Conservation (phyloP, 2,113 vertebrate species). For the Apistogramma diplotaenia region DNA sequence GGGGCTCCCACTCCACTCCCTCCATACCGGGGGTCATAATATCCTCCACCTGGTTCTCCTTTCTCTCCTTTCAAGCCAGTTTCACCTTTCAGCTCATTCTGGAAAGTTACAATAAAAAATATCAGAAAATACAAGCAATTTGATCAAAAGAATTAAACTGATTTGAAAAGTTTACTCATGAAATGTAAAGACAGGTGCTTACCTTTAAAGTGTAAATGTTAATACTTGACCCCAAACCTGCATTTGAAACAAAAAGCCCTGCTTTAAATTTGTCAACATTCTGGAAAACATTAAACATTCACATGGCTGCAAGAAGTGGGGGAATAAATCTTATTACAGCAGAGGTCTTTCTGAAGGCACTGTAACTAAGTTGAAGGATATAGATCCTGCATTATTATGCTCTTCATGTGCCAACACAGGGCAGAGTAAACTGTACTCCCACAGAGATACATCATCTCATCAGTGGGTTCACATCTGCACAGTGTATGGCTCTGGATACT, state of each 20-base stretch:
- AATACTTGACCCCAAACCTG: constrained; percentile 51
- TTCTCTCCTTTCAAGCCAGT: constrained; percentile 75
- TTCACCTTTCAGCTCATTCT: constrained; percentile 82
- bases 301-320: background rate
- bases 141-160: background rate
- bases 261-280: background rate
- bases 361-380: too few relatives aligned
- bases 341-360: too few relatives aligned
- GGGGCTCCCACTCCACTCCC: constrained; percentile 65
- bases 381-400: too few relatives aligned
- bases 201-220: constrained; percentile 70
- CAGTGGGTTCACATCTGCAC: too few relatives aligned
- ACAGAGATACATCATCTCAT: too few relatives aligned
- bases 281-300: background rate
- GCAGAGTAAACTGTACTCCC: too few relatives aligned
- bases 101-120: background rate
- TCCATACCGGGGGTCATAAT: constrained; percentile 65
- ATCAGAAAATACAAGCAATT: background rate
- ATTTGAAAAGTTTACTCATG: background rate
- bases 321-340: too few relatives aligned
- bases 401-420: too few relatives aligned
- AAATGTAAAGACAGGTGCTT: background rate
- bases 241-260: background rate
- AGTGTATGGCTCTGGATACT: too few relatives aligned
- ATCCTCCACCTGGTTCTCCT: constrained; percentile 69